A percentile compares a stretch with the other conserved stretches of the same genome.
Conservation (phyloP, 2,113 vertebrate species). For the Taxidea taxus region DNA sequence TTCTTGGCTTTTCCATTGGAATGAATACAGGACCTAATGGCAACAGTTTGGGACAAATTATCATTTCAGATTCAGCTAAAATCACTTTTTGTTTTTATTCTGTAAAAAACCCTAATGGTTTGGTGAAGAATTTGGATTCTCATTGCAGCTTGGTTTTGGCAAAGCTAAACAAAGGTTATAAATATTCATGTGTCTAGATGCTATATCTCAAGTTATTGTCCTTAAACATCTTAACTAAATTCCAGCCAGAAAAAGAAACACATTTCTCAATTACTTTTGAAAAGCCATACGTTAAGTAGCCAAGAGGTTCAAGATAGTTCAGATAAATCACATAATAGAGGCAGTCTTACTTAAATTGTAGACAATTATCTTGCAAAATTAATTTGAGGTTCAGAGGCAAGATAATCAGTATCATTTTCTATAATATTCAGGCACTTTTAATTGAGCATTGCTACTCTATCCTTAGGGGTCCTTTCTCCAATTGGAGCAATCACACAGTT, state of each 20-base stretch:
- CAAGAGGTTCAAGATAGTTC: not conserved
- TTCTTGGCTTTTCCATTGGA: not conserved
- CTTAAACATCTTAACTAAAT: not conserved
- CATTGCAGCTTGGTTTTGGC: not conserved
- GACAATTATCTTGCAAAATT: slow-evolving; percentile 35
- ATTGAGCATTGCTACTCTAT: slow-evolving; percentile 1
- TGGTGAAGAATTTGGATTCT: slow-evolving; percentile 7
- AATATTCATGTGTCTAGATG: not conserved
- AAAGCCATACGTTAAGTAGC: not conserved
- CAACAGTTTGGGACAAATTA: not conserved
- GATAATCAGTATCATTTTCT: slow-evolving; percentile 57
- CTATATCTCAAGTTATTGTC: not conserved
- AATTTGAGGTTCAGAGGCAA: slow-evolving; percentile 42
- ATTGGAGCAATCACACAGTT: not conserved
- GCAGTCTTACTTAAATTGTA: not conserved
- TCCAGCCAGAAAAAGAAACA: not conserved
- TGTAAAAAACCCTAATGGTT: not conserved
- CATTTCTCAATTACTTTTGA: slow-evolving; percentile 22
- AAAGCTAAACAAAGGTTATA: slow-evolving; percentile 13
- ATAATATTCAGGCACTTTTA: slow-evolving; percentile 9
- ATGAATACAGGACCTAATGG: not conserved
- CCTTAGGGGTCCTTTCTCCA: not conserved
- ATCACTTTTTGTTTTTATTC: not conserved
- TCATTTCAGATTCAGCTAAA: not conserved
- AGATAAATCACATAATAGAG: slow-evolving; percentile 4